Evolutionary conservation across 2,113 vertebrate genomes (phyloP).

Genomic region (Anthoscopus minutus): DNA sequence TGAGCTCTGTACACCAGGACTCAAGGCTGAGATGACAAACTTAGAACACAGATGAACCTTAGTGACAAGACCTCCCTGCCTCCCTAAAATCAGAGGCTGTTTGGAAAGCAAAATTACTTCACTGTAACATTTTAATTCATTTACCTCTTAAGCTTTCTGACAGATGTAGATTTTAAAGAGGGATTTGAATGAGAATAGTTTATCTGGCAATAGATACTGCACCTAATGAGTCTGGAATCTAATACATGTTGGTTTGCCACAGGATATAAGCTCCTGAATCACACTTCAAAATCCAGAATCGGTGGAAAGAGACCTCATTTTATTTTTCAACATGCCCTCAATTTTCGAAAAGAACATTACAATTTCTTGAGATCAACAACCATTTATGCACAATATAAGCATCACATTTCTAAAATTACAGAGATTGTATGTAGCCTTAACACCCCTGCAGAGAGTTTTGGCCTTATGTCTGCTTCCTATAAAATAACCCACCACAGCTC

Average conservation of each 20-base stretch:
- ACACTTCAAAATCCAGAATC: background rate
- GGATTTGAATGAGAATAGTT: background rate
- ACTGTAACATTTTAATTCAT: conserved; percentile 18
- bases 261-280: background rate
- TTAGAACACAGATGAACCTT: background rate
- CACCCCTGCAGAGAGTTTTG: background rate
- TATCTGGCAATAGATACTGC: background rate
- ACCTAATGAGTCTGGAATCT: background rate
- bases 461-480: background rate
- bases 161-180: background rate
- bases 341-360: background rate
- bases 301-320: background rate
- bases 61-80: background rate
- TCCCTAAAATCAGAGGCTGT: background rate
- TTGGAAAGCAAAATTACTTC: background rate
- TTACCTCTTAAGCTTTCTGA: background rate
- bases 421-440: background rate
- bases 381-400: background rate
- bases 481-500: background rate
- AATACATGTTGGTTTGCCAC: accelerated
- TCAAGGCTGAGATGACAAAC: background rate
- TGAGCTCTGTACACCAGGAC: background rate
- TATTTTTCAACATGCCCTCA: background rate
- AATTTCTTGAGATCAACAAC: background rate
- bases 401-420: background rate